A percentile compares a stretch with the other conserved stretches of the same genome.
phyloP scores from a whole-genome alignment of 2,888 invertebrate species.

The Portevinia maculata region DNA sequence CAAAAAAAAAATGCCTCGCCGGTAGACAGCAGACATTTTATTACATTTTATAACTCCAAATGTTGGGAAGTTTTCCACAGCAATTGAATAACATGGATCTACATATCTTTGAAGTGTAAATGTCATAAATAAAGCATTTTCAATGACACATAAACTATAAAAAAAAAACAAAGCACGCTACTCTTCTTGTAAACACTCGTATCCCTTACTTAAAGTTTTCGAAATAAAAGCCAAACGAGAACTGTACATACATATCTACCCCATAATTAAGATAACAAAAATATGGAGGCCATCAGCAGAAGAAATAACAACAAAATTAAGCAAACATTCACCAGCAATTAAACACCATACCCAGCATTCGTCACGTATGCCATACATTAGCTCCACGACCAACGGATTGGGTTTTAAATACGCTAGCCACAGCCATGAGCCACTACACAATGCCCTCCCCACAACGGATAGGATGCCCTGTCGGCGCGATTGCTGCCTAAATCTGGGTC shows the following conservation, averaged over 20 bases:
- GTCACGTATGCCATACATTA: slow-evolving; percentile 59
- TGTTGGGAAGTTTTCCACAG: too few relatives aligned
- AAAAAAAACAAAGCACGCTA: too few relatives aligned
- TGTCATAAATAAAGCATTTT: too few relatives aligned
- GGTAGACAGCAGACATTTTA: too few relatives aligned
- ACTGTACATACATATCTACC: slow-evolving; percentile 25
- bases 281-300: slow-evolving; percentile 56
- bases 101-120: too few relatives aligned
- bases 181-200: too few relatives aligned
- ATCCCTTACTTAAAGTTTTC: not conserved
- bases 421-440: not conserved
- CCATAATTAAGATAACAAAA: slow-evolving; percentile 61
- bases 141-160: too few relatives aligned
- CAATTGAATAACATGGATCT: too few relatives aligned
- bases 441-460: slow-evolving; percentile 4
- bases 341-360: slow-evolving; percentile 43
- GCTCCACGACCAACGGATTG: slow-evolving; percentile 60
- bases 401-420: slow-evolving; percentile 22
- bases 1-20: not conserved
- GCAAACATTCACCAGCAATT: slow-evolving; percentile 47
- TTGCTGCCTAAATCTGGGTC: slow-evolving; percentile 60
- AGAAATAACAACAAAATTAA: slow-evolving; percentile 26
- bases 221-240: slow-evolving; percentile 20
- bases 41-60: too few relatives aligned
- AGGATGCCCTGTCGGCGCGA: not conserved